Evolutionary conservation across 2,888 invertebrate species (phyloP).

Genomic region (Octonoba sinensis): DNA sequence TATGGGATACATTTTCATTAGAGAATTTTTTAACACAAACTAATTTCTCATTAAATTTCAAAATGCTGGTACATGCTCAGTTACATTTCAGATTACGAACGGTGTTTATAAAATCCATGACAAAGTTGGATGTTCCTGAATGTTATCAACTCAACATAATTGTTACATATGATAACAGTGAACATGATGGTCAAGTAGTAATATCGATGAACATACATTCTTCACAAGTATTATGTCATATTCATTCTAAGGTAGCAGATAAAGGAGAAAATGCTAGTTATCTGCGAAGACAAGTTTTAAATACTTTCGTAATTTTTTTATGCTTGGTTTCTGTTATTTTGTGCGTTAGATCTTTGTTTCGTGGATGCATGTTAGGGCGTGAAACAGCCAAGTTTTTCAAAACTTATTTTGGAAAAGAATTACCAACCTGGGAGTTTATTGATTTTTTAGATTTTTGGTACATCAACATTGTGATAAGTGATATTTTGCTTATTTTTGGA

Average conservation of each 20-base stretch:
- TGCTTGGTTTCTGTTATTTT: constrained; percentile 81
- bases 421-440: constrained; percentile 83
- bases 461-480: constrained; percentile 95
- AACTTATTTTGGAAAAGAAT: constrained; percentile 78
- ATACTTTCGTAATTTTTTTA: constrained; percentile 70
- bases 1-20: constrained; percentile 71
- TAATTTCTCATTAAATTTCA: constrained; percentile 81
- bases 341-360: constrained; percentile 89
- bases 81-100: constrained; percentile 87
- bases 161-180: constrained; percentile 83
- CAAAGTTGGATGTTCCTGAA: constrained; percentile 89
- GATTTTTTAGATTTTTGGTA: constrained; percentile 98
- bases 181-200: constrained; percentile 94
- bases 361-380: constrained; percentile 82
- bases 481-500: constrained; percentile 90
- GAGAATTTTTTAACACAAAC: constrained; percentile 75
- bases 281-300: constrained; percentile 67
- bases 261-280: constrained; percentile 36
- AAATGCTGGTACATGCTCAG: constrained; percentile 81
- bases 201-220: constrained; percentile 84
- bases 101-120: constrained; percentile 89
- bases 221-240: constrained; percentile 81
- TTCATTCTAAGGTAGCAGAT: constrained; percentile 78
- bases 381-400: constrained; percentile 76
- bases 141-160: constrained; percentile 88